These are phyloP conservation scores for Pipistrellus pygmaeus DNA, from an alignment of 2,797 vertebrate species.

Conservation along the genomic window DNA sequence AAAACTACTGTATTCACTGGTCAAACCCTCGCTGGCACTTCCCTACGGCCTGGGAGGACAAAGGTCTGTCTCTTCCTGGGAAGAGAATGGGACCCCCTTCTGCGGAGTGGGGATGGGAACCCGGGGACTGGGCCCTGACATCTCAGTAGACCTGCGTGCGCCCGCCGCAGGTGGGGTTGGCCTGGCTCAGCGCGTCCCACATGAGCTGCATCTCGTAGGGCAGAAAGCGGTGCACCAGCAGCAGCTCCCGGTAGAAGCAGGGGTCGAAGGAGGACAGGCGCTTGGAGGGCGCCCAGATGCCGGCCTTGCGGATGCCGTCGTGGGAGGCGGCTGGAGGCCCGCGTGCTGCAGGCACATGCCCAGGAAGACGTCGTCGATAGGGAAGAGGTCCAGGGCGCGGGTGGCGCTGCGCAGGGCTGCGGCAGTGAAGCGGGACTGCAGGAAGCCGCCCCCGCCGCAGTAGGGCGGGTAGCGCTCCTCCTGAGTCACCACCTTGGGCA, in stretches of 20 bases:
- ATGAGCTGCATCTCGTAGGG: constrained; percentile 90
- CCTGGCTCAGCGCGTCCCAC: constrained; percentile 89
- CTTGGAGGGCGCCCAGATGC: constrained; percentile 86
- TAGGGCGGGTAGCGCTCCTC: constrained; percentile 91
- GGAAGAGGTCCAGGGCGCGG: constrained; percentile 88
- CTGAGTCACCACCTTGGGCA: constrained; percentile 89
- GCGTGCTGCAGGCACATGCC: constrained; percentile 92
- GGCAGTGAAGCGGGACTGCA: constrained; percentile 91
- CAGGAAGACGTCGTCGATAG: constrained; percentile 95
- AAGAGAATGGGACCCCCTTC: background rate
- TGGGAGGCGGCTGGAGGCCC: constrained; percentile 89
- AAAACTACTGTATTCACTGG: background rate
- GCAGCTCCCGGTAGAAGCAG: constrained; percentile 91
- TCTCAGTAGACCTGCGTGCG: background rate
- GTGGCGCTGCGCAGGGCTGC: constrained; percentile 86
- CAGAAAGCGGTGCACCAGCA: constrained; percentile 93
- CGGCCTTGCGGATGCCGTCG: constrained; percentile 91
- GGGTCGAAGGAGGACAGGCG: constrained; percentile 91
- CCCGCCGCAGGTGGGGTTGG: constrained; percentile 87
- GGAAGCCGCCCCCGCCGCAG: constrained; percentile 92
- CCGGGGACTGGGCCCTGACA: too few relatives aligned
- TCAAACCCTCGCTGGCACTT: background rate
- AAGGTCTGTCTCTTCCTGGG: background rate
- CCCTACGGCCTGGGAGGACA: background rate
- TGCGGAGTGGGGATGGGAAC: background rate